Base-by-base conservation (phyloP, 2,113 vertebrate species). In the Mola mola region DNA sequence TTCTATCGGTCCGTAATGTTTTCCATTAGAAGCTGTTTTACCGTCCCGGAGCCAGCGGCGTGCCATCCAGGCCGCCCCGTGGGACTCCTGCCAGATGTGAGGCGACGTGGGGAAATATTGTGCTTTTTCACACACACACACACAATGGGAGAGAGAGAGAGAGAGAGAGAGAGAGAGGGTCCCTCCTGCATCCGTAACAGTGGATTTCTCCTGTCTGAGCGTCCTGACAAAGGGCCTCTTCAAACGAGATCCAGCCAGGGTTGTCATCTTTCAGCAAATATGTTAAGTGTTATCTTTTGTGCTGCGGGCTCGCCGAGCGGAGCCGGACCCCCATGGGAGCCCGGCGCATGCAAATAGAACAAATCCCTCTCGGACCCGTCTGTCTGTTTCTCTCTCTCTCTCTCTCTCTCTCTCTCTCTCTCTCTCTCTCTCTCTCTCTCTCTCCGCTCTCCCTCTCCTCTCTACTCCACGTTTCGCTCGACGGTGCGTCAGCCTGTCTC, bases 231-330 rank as follows among this genome's bases (percentile, higher is more conserved):
- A 94, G 92, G 53, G 91, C 93, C 93, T 90, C 94, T 94, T 95
- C 94, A 95, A 95, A 96, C 93, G 89, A 93, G 93, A 95, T 93
- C 93, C 94, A 94, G 93, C 93, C 94, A 91, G 94, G 94, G 94
- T 96, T 96, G 94, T 96, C 95, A 96, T 96, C 95, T 96, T 95
- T 94, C 94, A 95, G 95, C 95, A 96, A 96, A 98, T 96, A 96
- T 95, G 95, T 95, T 97, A 96, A 98, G 95, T 96, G 95, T 97
- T 97, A 94, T 97, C 94, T 97, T 97, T 95, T 96, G 94, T 96
- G 94, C 93, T 75, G 91, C 50, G 13, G 37, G 93, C 94, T 95
- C 92, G 92, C 94, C 48, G 93, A 94, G 94, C 92, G 87, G 91
- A 59, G 93, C 93, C 15, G 92, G 91, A 81, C 93, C 95, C 37